These are phyloP conservation scores for Lathronympha strigana DNA, from an alignment of 2,888 invertebrate species.

Conservation along the genomic window DNA sequence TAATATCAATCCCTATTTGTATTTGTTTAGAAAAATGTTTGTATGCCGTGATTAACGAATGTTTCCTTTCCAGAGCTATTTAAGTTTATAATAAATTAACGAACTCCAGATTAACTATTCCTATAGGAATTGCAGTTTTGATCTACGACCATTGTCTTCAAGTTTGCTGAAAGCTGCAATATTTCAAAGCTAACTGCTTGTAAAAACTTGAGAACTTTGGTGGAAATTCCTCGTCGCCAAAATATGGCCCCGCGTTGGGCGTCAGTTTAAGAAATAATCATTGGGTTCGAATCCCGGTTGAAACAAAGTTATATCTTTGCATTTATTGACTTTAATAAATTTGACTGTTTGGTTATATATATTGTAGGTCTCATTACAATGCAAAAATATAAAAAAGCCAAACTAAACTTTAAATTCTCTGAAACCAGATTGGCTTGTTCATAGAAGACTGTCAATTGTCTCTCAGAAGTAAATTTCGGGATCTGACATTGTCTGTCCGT, in stretches of 20 bases:
- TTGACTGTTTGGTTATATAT: not conserved
- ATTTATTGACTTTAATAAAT: not conserved
- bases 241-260: slow-evolving; percentile 56
- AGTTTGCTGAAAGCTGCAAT: slow-evolving; percentile 39
- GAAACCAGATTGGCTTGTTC: no score
- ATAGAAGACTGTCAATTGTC: not conserved
- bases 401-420: no score
- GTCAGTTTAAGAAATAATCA: slow-evolving; percentile 47
- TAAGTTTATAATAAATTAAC: slow-evolving; percentile 35
- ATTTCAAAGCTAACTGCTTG: slow-evolving; percentile 39
- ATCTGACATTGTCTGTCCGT: not conserved
- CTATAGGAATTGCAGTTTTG: slow-evolving; percentile 37
- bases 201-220: slow-evolving; percentile 37
- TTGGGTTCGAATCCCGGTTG: slow-evolving; percentile 17
- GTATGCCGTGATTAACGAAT: slow-evolving; percentile 24
- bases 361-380: no score
- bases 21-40: slow-evolving; percentile 18
- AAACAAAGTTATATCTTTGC: not conserved
- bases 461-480: not conserved
- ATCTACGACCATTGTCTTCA: slow-evolving; percentile 38
- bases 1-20: slow-evolving; percentile 10
- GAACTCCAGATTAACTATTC: slow-evolving; percentile 36
- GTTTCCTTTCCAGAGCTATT: slow-evolving; percentile 32
- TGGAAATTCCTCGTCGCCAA: slow-evolving; percentile 22
- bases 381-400: no score